These are phyloP conservation scores for Caenorhabditis remanei DNA, from an alignment of 1,140 invertebrate genomes.

Conservation along the genomic window DNA sequence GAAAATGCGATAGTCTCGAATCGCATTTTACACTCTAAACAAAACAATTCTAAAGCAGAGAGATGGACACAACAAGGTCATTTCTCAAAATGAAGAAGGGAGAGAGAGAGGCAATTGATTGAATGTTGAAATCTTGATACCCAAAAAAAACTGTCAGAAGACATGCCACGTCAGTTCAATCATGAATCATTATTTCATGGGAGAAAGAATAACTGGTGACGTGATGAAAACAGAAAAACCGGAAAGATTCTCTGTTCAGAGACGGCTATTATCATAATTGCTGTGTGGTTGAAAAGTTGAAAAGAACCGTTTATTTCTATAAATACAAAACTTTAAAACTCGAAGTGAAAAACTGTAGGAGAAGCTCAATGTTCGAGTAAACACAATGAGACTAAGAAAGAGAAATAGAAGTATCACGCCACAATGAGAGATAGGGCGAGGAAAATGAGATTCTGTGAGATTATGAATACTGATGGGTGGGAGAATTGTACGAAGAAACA, in stretches of 20 bases:
- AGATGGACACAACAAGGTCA: conserved; percentile 29
- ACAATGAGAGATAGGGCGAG: neutral
- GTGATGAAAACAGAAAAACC: conserved; percentile 9
- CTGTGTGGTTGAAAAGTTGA: neutral
- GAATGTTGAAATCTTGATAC: conserved; percentile 37
- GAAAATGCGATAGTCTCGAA: neutral
- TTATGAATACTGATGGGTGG: neutral
- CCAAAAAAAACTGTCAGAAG: neutral
- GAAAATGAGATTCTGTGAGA: conserved; percentile 28
- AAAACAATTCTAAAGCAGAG: conserved; percentile 3
- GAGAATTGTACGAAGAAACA: neutral
- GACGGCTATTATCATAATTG: conserved; percentile 25
- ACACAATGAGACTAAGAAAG: neutral
- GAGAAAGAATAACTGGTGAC: neutral
- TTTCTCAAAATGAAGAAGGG: neutral
- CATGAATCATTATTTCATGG: conserved; percentile 11
- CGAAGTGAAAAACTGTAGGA: neutral
- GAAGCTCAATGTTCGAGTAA: neutral
- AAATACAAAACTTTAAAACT: conserved; percentile 40
- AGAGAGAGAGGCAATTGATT: neutral
- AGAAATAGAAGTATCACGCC: neutral
- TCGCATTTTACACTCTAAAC: conserved; percentile 39
- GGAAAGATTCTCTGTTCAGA: neutral
- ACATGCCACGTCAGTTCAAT: conserved; percentile 5
- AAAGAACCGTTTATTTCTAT: conserved; percentile 46